Evolutionary conservation across 2,113 vertebrate species (phyloP), one percentile per base, ranked within the genome.

Genomic region (Chlorodrepanis virens): DNA sequence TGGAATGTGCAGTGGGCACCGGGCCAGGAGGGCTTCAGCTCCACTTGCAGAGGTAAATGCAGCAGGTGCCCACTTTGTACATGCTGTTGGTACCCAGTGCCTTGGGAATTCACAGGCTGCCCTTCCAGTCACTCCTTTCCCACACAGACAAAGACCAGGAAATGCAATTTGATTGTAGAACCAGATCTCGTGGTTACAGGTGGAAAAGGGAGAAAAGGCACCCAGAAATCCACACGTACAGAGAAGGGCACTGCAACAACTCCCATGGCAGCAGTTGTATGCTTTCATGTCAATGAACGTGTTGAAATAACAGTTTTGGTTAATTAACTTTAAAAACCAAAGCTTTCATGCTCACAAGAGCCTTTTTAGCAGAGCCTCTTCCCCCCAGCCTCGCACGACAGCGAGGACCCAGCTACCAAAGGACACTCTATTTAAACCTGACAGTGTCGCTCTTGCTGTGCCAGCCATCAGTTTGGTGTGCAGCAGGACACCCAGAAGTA

Each of bases 61-160:
- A 83, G 28, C 71, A 75, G 50, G 50, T 5, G 1, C 10, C 52
- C 22, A 52, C 5, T 60, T 12, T 2, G 1, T 11, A 1, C 0
- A 0, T 5, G 4, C 45, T n/a, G 14, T 2, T n/a, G 22, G 69
- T 5, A 37, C 3, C 12, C 68, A 59, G 25, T 2, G 4, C 10
- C 20, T 39, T 24, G n/a, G 21, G 56, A 42, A 68, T 60, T 33
- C 47, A 31, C 12, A 2, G 2, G 8, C 33, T 89, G 64, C 31
- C 47, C 40, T 54, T 60, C 54, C 64, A 40, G 9, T 53, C 42
- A 42, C 11, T 44, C 42, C 12, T 50, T 79, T 67, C 53, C 28
- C 29, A 54, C 0, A 0, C 3, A 80, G 44, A 50, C 5, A 52
- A 69, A 39, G 9, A 50, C 3, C 54, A 87, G 77, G 69, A 74